These are phyloP conservation scores for Apodemus agrarius DNA, from an alignment of 2,797 vertebrate genomes.

Conservation along the genomic window DNA sequence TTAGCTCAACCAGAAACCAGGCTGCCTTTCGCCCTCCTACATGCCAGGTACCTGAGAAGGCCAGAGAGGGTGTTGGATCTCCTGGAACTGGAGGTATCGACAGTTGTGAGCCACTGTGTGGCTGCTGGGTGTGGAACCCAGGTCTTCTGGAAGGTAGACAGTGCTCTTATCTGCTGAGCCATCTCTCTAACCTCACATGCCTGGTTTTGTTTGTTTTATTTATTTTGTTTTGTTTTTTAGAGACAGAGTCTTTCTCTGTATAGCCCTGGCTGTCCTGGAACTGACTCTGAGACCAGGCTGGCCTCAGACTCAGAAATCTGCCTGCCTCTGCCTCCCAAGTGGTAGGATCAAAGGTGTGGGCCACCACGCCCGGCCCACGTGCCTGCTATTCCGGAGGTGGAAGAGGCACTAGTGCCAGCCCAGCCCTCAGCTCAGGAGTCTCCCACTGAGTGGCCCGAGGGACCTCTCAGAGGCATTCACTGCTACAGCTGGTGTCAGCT, in stretches of 20 bases:
- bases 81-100: not conserved
- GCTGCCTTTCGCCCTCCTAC: too few relatives aligned
- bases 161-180: not conserved
- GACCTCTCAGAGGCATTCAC: not conserved
- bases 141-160: not conserved
- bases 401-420: too few relatives aligned
- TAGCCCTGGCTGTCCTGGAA: not conserved
- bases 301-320: not conserved
- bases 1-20: too few relatives aligned
- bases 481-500: not conserved
- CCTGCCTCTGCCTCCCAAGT: not conserved
- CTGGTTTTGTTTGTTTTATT: not conserved
- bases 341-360: not conserved
- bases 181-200: not conserved
- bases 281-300: not conserved
- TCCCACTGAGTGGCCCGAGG: not conserved
- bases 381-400: not conserved
- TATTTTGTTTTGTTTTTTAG: not conserved
- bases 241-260: not conserved
- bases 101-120: not conserved
- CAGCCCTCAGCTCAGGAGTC: not conserved
- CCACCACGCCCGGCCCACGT: too few relatives aligned
- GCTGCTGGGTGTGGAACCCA: not conserved
- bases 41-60: not conserved
- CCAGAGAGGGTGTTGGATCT: not conserved